Percentiles rank a stretch among this genome's conserved stretches.
Evolutionary conservation across 2,113 vertebrate species (phyloP).

Genomic region (Pagrus major): DNA sequence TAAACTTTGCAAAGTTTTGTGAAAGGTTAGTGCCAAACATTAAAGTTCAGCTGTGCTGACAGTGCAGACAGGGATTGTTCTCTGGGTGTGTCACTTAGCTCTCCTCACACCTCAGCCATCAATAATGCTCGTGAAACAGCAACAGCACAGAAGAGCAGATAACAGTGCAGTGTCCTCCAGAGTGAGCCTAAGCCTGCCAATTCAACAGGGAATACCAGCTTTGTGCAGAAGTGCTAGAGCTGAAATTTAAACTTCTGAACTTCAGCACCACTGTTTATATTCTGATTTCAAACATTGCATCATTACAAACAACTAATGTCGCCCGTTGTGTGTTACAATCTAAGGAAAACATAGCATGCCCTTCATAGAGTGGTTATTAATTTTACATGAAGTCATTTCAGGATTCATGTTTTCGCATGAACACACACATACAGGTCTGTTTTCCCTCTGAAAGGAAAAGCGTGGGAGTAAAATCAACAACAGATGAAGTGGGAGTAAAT

Average conservation of each 20-base stretch:
- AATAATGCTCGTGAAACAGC: constrained; percentile 20
- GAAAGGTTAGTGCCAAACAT: background rate
- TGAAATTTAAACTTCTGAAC: background rate
- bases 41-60: constrained; percentile 34
- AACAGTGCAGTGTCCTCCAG: constrained; percentile 8
- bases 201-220: constrained; percentile 3
- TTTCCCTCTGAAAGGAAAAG: background rate
- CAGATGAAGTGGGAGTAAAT: background rate
- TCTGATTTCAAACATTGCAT: constrained; percentile 1
- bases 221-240: constrained; percentile 2
- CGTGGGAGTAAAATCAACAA: constrained; percentile 23
- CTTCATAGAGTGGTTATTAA: background rate
- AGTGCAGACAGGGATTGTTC: constrained; percentile 12
- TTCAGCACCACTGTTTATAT: background rate
- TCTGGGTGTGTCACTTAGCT: constrained; percentile 34
- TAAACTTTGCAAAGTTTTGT: constrained; percentile 3
- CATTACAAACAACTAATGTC: background rate
- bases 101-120: constrained; percentile 25
- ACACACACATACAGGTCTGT: background rate
- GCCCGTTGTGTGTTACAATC: background rate
- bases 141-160: constrained; percentile 1
- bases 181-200: background rate
- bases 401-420: background rate
- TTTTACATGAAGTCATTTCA: background rate
- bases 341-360: background rate